Evolutionary conservation across 2,797 vertebrate genomes (phyloP), one percentile per base, ranked within the genome.

Genomic region (Hippocampus kuda): DNA sequence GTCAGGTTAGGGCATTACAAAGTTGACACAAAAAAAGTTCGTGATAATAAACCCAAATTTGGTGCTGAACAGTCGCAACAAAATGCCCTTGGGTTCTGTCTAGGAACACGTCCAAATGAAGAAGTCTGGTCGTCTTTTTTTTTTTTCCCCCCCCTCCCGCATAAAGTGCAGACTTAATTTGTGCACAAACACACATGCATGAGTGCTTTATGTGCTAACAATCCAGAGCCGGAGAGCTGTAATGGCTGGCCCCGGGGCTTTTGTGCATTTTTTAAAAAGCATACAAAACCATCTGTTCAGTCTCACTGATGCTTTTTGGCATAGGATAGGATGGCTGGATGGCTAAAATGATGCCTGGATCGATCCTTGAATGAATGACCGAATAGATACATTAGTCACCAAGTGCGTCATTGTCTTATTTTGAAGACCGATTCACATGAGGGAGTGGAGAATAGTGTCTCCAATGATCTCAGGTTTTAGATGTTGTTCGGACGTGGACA

Each of bases 181-280:
- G 57, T 53, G 59, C 56, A 60, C 65, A 48, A 34, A 65, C 64
- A 69, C 24, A n/a, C 54, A 59, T 34, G 51, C 63, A 30, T 38
- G 57, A 57, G 54, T 41, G 59, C 48, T 65, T 64, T 9, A 60
- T 1, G 65, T 13, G 67, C 24, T 56, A 65, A 68, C 57, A 57
- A 8, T 61, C 3, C 1, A 13, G 65, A 27, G 61, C 56, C 62
- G 73, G 76, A 74, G 77, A 57, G 69, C 67, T 60, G 68, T 78
- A 77, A 77, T 80, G 73, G 75, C 57, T 63, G 22, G 63, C 77
- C 76, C 76, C 46, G 1, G 75, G 74, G 67, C 53, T 46, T 49
- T 61, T 65, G 49, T 30, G 6, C 72, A 1, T 67, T 38, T 67
- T 62, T 53, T 5, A 24, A 24, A 24, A 42, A 42, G 20, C 10